These are phyloP conservation scores for Himantopus leucocephalus DNA, from an alignment of 2,113 vertebrate species.

Conservation along the genomic window DNA sequence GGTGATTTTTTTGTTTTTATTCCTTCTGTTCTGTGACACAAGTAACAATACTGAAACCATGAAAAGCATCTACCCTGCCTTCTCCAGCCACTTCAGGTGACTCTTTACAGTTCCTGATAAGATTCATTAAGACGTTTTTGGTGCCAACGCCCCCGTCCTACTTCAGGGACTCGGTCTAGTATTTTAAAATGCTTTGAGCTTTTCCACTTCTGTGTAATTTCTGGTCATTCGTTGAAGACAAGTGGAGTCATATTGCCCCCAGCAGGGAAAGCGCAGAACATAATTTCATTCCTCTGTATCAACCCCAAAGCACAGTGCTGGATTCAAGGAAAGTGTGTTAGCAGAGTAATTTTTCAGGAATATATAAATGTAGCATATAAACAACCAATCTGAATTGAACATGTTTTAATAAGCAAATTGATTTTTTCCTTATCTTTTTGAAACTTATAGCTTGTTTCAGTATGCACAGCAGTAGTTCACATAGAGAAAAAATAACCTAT, in stretches of 20 bases:
- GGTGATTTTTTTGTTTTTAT: neutral
- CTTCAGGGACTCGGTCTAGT: neutral
- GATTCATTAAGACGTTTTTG: conserved; percentile 52
- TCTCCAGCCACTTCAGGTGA: neutral
- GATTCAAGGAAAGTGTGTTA: neutral
- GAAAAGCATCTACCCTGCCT: neutral
- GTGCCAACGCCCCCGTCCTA: neutral
- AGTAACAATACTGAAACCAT: neutral
- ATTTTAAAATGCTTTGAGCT: conserved; percentile 25
- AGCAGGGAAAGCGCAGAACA: conserved; percentile 72
- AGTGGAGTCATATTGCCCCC: conserved; percentile 79
- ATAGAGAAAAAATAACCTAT: neutral
- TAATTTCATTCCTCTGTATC: neutral
- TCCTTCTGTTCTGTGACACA: neutral
- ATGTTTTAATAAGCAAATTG: neutral
- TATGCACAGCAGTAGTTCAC: neutral
- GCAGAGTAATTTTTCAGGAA: neutral
- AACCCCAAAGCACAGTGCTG: neutral
- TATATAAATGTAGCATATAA: neutral
- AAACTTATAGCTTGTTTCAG: neutral
- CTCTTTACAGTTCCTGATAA: conserved; percentile 48
- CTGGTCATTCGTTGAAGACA: neutral
- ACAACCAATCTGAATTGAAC: neutral
- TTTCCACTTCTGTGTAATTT: neutral
- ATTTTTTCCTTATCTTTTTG: neutral